Conservation (phyloP, 1,140 invertebrate genomes). For the Rhagoletis pomonella region DNA sequence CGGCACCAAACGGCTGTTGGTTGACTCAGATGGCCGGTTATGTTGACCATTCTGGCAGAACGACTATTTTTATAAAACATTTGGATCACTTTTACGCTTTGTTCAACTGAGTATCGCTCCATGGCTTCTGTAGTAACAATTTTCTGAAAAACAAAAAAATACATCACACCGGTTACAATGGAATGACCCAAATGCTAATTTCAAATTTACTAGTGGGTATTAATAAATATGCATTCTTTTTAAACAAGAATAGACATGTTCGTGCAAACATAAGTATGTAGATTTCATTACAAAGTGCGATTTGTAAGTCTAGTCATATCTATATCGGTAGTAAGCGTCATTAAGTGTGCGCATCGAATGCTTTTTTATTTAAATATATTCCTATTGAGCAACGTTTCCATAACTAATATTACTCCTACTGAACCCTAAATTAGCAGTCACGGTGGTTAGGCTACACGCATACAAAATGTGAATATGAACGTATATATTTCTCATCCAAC, state of each 20-base stretch:
- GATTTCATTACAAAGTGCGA: background rate
- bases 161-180: too few species aligned
- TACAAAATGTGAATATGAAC: too few species aligned
- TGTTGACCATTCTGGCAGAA: too few species aligned
- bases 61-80: too few species aligned
- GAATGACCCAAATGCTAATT: background rate
- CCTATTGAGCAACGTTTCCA: background rate
- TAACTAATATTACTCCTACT: background rate
- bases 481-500: too few species aligned
- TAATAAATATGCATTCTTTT: background rate
- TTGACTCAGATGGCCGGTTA: too few species aligned
- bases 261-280: background rate
- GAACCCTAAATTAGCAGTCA: background rate
- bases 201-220: background rate
- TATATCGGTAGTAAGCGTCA: constrained; percentile 4
- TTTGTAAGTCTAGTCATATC: constrained; percentile 9
- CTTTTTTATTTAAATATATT: background rate
- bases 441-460: too few species aligned
- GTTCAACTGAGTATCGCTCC: too few species aligned
- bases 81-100: too few species aligned
- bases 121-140: too few species aligned
- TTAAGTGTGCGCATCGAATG: background rate
- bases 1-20: too few species aligned
- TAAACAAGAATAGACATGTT: background rate
- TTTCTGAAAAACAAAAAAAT: background rate